Base-by-base conservation (phyloP, 2,888 invertebrate species). In the Salticus scenicus region DNA sequence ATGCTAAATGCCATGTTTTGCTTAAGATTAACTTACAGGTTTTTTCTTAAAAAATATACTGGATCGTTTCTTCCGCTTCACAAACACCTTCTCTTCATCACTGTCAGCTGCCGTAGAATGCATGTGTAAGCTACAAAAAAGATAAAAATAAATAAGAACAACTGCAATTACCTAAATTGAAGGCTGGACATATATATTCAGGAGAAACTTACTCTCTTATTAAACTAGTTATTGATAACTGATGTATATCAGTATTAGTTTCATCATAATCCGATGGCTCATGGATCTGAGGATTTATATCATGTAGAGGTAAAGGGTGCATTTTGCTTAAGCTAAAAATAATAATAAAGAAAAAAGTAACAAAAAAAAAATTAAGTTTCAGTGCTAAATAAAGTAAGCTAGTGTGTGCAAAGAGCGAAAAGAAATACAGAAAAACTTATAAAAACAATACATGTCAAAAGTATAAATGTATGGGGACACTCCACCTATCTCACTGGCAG, bases 11-110 rank as follows among this genome's bases (percentile, higher is more conserved):
- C n/a, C n/a, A n/a, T n/a, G n/a, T n/a, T n/a, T n/a, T n/a, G n/a
- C n/a, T n/a, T n/a, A n/a, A n/a, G n/a, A n/a, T n/a, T n/a, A n/a
- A 88, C 85, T 89, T 90, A 93, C 97, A 93, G 96, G 96, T 92
- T 96, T 97, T 92, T 97, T 97, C 89, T 96, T 94, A 91, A 97
- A 97, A 93, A 97, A 97, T 87, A 97, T 92, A 89, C 97, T 97
- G 74, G 96, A 96, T 74, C 97, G 93, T 92, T 97, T 97, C 89
- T 96, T 93, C 89, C 96, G 93, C 90, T 97, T 97, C 90, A 96
- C 96, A 30, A 95, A 94, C 90, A 95, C 94, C 90, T 94, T 95
- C 89, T 94, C 93, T 82, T 89, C 89, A 79, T 89, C 89, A 82
- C 88, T 88, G 24, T 88, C 88, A 57, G 47, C 85, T 30, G 79